Conservation (phyloP, 2,113 vertebrate species). For the Heterotilapia buettikoferi region DNA sequence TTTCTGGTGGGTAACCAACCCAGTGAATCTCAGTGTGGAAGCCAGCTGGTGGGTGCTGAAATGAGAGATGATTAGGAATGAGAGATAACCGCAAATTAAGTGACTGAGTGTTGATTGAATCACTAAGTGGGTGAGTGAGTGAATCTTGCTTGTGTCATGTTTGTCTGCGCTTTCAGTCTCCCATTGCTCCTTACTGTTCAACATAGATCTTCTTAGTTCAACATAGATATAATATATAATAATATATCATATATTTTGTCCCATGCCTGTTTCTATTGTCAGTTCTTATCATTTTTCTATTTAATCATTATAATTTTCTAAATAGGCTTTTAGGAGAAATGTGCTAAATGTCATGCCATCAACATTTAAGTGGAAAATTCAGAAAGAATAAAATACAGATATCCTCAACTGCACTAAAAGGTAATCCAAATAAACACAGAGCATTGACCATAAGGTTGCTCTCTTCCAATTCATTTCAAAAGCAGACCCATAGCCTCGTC, state of each 20-base stretch:
- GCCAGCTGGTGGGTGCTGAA: slow-evolving; percentile 53
- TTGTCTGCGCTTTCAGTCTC: not conserved
- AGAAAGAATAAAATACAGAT: not conserved
- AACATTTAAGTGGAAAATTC: not conserved
- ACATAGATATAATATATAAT: not conserved
- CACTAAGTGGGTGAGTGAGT: slow-evolving; percentile 5
- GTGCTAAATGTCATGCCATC: not conserved
- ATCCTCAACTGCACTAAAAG: not conserved
- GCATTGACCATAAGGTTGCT: not conserved
- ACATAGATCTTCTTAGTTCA: not conserved
- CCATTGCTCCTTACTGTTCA: not conserved
- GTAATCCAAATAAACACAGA: not conserved
- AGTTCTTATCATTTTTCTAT: not conserved
- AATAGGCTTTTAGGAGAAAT: not conserved
- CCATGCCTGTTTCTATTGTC: not conserved
- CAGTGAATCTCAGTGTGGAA: not conserved
- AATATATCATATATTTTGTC: not conserved
- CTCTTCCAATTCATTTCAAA: not conserved
- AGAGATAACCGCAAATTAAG: slow-evolving; percentile 41
- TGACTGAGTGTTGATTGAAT: slow-evolving; percentile 36
- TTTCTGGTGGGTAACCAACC: slow-evolving; percentile 6
- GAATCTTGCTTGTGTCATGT: slow-evolving; percentile 1
- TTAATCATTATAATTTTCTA: not conserved
- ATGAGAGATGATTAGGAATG: slow-evolving; percentile 12
- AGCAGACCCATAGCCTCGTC: not conserved